Evolutionary conservation across 1,140 invertebrate genomes (phyloP), one percentile per base, ranked within the genome.

Genomic region (Magallana gigas): DNA sequence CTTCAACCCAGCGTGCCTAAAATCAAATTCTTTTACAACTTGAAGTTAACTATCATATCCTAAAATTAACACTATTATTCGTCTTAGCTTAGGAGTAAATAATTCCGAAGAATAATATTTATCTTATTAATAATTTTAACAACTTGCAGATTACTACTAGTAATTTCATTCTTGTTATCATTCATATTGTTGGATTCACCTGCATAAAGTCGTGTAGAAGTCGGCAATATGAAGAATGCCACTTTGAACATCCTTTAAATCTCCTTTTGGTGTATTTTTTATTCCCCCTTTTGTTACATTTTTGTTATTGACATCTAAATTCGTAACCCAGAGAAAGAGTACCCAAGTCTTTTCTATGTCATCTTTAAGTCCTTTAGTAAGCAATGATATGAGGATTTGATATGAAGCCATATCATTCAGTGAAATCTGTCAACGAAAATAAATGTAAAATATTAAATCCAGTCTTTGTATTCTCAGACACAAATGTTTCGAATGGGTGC

Each of bases 301-400:
- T 5, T 68, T n/a, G 57, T 59, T 62, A 14, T n/a, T 80, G 16
- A 85, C 60, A 57, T 88, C 57, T 6, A 84, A 57, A 23, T 18
- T 85, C 0, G 57, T 14, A 57, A 88, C 83, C 83, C 87, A 88
- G 23, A 88, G n/a, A 56, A 85, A 88, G 8, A 88, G n/a, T 6
- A 16, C 23, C 87, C 87, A 88, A 1, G 68, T 56, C 29, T 85
- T 88, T 59, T 88, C 87, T 12, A 85, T 11, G 12, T 88, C 87
- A n/a, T 83, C 57, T 48, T 18, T 88, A 4, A 57, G 56, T 18
- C 60, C 82, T 9, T 84, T 36, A 16, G 64, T 84, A n/a, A 87
- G 64, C 29, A 58, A 60, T 76, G 8, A 23, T 6, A 84, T 8
- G 0, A 87, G 64, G 48, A 56, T 12, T 1, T 60, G 12, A 48